Evolutionary conservation across 2,113 vertebrate genomes (phyloP), one percentile per base, ranked within the genome.

Genomic region (Macroglossus sobrinus): DNA sequence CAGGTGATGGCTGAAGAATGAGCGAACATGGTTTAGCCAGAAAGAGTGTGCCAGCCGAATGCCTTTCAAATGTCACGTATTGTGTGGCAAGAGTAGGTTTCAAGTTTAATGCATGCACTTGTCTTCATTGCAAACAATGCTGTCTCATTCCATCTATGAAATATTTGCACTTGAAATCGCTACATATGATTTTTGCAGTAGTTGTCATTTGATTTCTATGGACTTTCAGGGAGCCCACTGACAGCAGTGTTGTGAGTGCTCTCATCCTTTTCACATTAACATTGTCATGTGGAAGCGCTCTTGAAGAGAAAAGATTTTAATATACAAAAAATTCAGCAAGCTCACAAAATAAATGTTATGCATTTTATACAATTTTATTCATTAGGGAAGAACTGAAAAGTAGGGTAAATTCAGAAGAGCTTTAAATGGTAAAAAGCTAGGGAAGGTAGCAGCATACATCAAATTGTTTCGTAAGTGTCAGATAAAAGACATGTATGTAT

Each of bases 121-220:
- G 33, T 79, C 76, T 85, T 89, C 33, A 12, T 33, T 11, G 79
- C 28, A 45, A 35, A 93, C 68, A 75, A 4, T 38, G 50, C 61
- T 6, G 5, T 72, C 63, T 85, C 75, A 40, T 24, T 57, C 19
- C 33, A 19, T 79, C 40, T 66, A 59, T 14, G 92, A 95, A 93
- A 63, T 86, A 57, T 43, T 93, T 95, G 94, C 57, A 33, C 72
- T 74, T n/a, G 71, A 95, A 50, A 33, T 96, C n/a, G 84, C 40
- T 84, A 12, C 19, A 35, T 79, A 14, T 0, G 3, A 1, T 22
- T 30, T 96, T 96, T 59, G 68, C 26, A 24, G 63, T 75, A 85
- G 57, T 85, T 96, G 87, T 96, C 64, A 1, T 79, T 96, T 19
- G 85, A 47, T 93, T 90, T 71, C 45, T 75, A 1, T 74, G 68